Percentiles rank a stretch among this genome's conserved stretches.
Evolutionary conservation across 1,140 invertebrate genomes (phyloP).

Genomic region (Subanguina moxae): DNA sequence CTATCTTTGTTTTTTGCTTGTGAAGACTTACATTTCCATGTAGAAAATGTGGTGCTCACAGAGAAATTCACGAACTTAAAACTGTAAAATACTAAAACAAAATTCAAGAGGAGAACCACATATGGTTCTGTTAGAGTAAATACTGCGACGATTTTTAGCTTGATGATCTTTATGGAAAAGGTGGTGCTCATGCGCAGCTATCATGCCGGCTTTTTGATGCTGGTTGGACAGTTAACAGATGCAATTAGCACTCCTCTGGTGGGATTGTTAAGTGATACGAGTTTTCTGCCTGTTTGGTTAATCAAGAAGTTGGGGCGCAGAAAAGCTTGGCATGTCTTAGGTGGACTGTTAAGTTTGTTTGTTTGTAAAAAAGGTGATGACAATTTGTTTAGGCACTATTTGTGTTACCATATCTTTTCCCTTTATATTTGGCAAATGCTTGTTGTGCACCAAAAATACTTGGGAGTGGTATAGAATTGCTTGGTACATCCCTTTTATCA

Average conservation of each 20-base stretch:
- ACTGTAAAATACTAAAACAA: no score
- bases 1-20: no score
- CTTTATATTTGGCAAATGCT: slow-evolving; percentile 80
- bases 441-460: slow-evolving; percentile 65
- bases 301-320: slow-evolving; percentile 72
- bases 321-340: slow-evolving; percentile 86
- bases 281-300: slow-evolving; percentile 61
- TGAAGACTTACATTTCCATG: no score
- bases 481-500: slow-evolving; percentile 82
- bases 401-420: slow-evolving; percentile 78
- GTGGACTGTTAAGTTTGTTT: slow-evolving; percentile 62
- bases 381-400: slow-evolving; percentile 68
- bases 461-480: slow-evolving; percentile 62
- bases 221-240: slow-evolving; percentile 83
- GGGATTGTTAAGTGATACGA: slow-evolving; percentile 77
- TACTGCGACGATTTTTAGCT: slow-evolving; percentile 21
- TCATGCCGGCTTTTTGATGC: slow-evolving; percentile 73
- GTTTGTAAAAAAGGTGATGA: not conserved
- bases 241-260: slow-evolving; percentile 82
- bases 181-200: slow-evolving; percentile 65
- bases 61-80: no score
- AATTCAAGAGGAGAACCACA: no score
- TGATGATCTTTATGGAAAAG: slow-evolving; percentile 83
- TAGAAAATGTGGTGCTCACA: no score
- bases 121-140: no score